These are phyloP conservation scores for Zootoca vivipara DNA, from an alignment of 2,113 vertebrate genomes.

Conservation along the genomic window DNA sequence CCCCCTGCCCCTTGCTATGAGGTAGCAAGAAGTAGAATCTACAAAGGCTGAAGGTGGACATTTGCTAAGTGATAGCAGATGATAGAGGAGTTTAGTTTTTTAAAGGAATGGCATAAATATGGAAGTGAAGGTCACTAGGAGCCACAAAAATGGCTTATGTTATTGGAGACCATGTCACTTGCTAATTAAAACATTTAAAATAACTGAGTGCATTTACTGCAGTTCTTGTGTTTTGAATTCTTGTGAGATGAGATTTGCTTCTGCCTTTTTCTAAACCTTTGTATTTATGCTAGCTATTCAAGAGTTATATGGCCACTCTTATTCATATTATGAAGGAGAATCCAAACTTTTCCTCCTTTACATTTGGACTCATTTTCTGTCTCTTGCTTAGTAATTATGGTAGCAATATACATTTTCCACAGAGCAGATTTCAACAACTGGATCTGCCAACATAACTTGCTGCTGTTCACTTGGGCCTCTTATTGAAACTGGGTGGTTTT, in stretches of 20 bases:
- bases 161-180: not conserved
- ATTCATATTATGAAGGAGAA: not conserved
- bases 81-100: not conserved
- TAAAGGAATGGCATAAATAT: not conserved
- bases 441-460: fast-evolving
- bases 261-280: not conserved
- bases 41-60: not conserved
- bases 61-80: not conserved
- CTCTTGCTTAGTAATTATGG: not conserved
- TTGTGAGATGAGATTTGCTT: not conserved
- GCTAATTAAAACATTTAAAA: not conserved
- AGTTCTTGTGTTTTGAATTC: not conserved
- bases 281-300: not conserved
- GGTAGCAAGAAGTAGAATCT: not conserved
- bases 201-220: not conserved
- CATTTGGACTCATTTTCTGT: not conserved
- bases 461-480: not conserved
- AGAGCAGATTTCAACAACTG: fast-evolving
- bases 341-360: not conserved
- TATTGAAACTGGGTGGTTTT: not conserved
- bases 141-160: not conserved
- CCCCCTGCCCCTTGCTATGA: not conserved
- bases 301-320: not conserved
- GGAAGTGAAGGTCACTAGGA: not conserved
- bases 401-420: not conserved